Evolutionary conservation across 2,888 invertebrate species (phyloP).

Genomic region (Pogonocherus hispidulus): DNA sequence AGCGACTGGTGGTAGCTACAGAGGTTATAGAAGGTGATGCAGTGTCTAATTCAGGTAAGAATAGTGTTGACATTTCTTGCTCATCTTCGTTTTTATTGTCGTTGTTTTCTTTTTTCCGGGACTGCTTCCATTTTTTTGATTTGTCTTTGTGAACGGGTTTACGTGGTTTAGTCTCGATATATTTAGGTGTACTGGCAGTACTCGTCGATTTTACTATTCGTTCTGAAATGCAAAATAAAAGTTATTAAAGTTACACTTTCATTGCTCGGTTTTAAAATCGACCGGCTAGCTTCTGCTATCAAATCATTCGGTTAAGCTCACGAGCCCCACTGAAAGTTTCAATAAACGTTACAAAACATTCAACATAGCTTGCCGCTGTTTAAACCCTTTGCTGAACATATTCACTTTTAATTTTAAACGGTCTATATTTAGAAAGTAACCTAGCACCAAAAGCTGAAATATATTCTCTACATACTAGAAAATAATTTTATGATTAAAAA

Average conservation of each 20-base stretch:
- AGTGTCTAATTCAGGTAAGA: constrained; percentile 55
- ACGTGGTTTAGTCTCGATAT: constrained; percentile 64
- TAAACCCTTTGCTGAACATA: neutral
- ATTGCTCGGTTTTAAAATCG: neutral
- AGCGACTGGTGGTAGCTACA: constrained; percentile 59
- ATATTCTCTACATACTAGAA: too few species aligned
- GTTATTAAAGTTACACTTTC: neutral
- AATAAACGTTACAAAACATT: neutral
- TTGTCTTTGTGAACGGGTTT: constrained; percentile 65
- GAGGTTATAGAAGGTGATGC: constrained; percentile 56
- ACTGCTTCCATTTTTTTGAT: constrained; percentile 64
- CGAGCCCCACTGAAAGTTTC: neutral
- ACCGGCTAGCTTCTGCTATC: neutral
- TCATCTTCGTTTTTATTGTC: constrained; percentile 60
- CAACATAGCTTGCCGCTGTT: neutral
- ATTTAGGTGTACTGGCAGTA: constrained; percentile 63
- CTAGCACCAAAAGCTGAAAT: too few species aligned
- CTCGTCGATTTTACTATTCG: constrained; percentile 66
- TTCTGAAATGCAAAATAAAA: constrained; percentile 57
- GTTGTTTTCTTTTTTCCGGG: constrained; percentile 59
- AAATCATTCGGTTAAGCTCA: neutral
- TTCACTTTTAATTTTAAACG: neutral
- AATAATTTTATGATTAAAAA: too few species aligned
- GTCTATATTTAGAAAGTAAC: neutral
- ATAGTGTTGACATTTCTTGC: constrained; percentile 59